phyloP scores from a whole-genome alignment of 2,113 vertebrate genomes.

The Pterophyllum scalare region DNA sequence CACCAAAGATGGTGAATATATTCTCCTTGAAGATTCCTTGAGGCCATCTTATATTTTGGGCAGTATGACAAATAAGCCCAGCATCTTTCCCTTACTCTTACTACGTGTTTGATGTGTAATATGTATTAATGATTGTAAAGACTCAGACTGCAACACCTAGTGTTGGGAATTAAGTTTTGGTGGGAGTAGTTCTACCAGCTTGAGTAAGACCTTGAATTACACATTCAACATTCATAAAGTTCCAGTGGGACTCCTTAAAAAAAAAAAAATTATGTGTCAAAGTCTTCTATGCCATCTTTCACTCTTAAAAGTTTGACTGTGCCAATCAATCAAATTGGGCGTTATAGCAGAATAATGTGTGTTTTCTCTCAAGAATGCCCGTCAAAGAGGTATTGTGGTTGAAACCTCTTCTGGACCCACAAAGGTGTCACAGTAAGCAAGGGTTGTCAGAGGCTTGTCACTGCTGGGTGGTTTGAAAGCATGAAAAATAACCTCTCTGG shows the following conservation, averaged over 20 bases:
- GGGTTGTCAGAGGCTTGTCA: slow-evolving; percentile 77
- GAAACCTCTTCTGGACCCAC: slow-evolving; percentile 71
- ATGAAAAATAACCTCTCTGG: slow-evolving; percentile 73
- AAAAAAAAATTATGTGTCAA: slow-evolving; percentile 43
- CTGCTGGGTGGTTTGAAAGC: slow-evolving; percentile 71
- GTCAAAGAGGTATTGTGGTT: slow-evolving; percentile 65
- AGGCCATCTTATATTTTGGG: not conserved
- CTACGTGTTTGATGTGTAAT: not conserved
- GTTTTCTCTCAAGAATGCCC: slow-evolving; percentile 64
- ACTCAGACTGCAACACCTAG: not conserved
- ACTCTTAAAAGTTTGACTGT: slow-evolving; percentile 46
- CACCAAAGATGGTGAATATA: not conserved
- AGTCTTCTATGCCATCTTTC: slow-evolving; percentile 34
- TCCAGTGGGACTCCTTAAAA: slow-evolving; percentile 18
- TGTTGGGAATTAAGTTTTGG: slow-evolving; percentile 12
- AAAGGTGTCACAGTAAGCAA: slow-evolving; percentile 76
- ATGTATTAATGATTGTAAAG: not conserved
- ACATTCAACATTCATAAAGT: not conserved
- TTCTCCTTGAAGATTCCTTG: not conserved
- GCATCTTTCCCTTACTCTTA: not conserved
- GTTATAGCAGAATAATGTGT: slow-evolving; percentile 51
- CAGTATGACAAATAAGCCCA: not conserved
- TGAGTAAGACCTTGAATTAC: not conserved
- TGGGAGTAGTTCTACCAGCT: not conserved
- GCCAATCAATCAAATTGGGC: slow-evolving; percentile 62